Base-by-base conservation (phyloP, 1,140 invertebrate species). In the Eueides isabella region DNA sequence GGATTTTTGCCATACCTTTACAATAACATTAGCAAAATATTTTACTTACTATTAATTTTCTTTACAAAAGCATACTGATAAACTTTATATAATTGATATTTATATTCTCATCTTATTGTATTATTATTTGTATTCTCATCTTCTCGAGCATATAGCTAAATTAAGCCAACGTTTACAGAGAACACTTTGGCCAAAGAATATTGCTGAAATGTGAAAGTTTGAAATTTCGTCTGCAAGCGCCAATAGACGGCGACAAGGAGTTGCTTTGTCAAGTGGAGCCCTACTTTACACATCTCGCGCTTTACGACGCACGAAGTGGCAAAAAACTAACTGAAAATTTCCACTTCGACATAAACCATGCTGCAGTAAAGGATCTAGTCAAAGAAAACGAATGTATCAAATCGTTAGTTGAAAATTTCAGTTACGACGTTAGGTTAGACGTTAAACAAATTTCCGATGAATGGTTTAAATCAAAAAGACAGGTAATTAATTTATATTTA, bases 301-400 rank as follows among this genome's bases (percentile, higher is more conserved):
- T 99, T 5, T 99, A 97, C 89, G 98, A 99, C 94, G 96, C 96
- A 2, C 96, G 96, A 84, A 95, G 96, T 76, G 97, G 97, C 14
- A 95, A 95, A 81, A 99, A 99, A 93, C 94, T 99, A 26, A 97
- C 97, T 1, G 98, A 99, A 91, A 98, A 98, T 90, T 99, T 99
- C 92, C 96, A 98, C 89, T 98, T 98, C 87, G 97, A 98, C 90
- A 93, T 98, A 1, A 98, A 98, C 92, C 95, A 97, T 65, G 71
- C 86, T 19, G 92, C 95, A 88, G 94, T 95, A 82, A 90, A 82
- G 78, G 91, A 93, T 85, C 91, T 94, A 85, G 85, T 91, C 82
- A 86, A 87, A 61, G 91, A 94, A 28, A 85, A 78, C n/a, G 86
- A 87, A 72, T 88, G 89, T 76, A 89, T 88, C 30, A 88, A 92